A percentile compares a stretch with the other conserved stretches of the same genome.
These are phyloP conservation scores for Priocnemis perturbator DNA, from an alignment of 2,888 invertebrate species.

Conservation along the genomic window DNA sequence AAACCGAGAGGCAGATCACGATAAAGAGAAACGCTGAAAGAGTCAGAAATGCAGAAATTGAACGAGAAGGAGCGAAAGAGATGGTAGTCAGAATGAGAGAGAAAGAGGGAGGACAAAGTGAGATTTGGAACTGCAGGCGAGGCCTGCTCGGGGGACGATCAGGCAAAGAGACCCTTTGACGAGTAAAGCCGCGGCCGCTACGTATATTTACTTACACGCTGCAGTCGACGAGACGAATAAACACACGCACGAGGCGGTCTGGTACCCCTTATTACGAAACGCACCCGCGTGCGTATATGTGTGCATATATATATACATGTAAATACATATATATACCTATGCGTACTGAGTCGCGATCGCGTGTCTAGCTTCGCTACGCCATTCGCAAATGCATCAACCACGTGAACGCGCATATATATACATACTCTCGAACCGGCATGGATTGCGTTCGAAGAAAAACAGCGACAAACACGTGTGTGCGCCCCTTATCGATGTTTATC, in stretches of 20 bases:
- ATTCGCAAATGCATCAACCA: not conserved
- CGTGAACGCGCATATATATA: not conserved
- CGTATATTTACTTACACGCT: slow-evolving; percentile 32
- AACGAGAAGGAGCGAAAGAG: slow-evolving; percentile 15
- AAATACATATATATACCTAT: slow-evolving; percentile 1
- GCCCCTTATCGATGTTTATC: slow-evolving; percentile 7
- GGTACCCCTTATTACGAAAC: not conserved
- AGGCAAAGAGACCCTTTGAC: slow-evolving; percentile 25
- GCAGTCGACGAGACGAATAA: slow-evolving; percentile 30
- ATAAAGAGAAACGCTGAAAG: not conserved
- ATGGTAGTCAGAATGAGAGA: slow-evolving; percentile 24
- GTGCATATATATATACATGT: too few species aligned
- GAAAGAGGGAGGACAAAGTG: slow-evolving; percentile 19
- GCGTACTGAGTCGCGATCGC: slow-evolving; percentile 1
- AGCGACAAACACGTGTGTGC: slow-evolving; percentile 4
- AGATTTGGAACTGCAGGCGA: slow-evolving; percentile 16
- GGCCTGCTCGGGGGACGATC: not conserved
- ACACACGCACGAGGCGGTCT: slow-evolving; percentile 26
- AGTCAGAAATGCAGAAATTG: not conserved
- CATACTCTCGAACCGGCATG: not conserved
- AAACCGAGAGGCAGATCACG: too few species aligned
- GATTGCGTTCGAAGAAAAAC: not conserved
- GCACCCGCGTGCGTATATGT: not conserved
- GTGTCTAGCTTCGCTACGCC: too few species aligned
- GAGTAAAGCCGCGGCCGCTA: slow-evolving; percentile 23